A percentile compares a stretch with the other conserved stretches of the same genome.
These are phyloP conservation scores for Oryzias celebensis DNA, from an alignment of 2,113 vertebrate genomes.

Conservation along the genomic window DNA sequence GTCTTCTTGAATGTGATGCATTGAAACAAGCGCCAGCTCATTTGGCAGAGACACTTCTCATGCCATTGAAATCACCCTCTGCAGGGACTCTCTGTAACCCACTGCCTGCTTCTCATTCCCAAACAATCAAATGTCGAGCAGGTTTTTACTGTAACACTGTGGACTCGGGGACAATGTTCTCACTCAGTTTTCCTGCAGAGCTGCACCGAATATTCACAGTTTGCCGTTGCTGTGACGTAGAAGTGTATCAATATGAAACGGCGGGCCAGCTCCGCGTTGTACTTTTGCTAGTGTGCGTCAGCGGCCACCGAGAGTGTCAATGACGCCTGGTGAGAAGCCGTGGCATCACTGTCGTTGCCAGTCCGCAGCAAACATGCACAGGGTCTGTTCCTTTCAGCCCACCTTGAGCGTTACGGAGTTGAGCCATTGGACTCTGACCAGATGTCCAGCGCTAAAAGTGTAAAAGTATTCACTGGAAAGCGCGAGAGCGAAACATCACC, in stretches of 20 bases:
- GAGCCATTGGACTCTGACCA: conserved; percentile 44
- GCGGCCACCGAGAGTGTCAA: conserved; percentile 59
- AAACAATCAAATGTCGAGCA: conserved; percentile 57
- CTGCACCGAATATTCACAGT: conserved; percentile 43
- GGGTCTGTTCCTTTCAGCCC: conserved; percentile 50
- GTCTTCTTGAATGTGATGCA: conserved; percentile 32
- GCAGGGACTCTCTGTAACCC: conserved; percentile 42
- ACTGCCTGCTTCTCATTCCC: conserved; percentile 44
- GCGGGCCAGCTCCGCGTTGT: conserved; percentile 29
- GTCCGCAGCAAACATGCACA: conserved; percentile 48
- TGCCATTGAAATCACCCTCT: conserved; percentile 38
- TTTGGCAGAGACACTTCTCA: conserved; percentile 59
- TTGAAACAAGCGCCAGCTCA: conserved; percentile 43
- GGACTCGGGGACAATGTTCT: conserved; percentile 36
- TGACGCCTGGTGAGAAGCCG: conserved; percentile 64
- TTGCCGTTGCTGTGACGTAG: conserved; percentile 38
- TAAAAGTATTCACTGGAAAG: conserved; percentile 2
- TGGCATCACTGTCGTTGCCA: conserved; percentile 56
- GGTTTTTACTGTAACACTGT: conserved; percentile 28
- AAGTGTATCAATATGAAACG: conserved; percentile 27
- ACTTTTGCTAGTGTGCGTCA: conserved; percentile 57
- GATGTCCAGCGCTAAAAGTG: conserved; percentile 28
- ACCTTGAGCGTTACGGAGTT: conserved; percentile 49
- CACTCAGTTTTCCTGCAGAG: conserved; percentile 26
- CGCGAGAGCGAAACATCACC: not conserved